These are phyloP conservation scores for Pipistrellus kuhlii DNA, from an alignment of 2,797 vertebrate species.

Conservation along the genomic window DNA sequence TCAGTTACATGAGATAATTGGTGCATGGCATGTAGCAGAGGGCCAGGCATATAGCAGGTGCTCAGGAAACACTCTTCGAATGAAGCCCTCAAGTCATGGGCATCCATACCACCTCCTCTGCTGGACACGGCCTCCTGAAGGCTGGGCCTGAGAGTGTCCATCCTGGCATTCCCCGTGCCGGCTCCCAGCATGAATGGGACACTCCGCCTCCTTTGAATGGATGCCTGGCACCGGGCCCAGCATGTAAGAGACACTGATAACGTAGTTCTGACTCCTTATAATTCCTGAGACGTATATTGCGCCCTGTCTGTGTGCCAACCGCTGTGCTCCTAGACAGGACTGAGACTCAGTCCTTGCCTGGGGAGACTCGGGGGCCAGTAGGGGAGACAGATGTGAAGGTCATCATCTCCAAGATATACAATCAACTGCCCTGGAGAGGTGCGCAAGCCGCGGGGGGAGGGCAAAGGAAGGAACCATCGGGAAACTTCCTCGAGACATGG, in stretches of 20 bases:
- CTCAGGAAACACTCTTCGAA: background rate
- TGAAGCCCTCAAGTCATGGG: background rate
- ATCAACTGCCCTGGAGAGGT: background rate
- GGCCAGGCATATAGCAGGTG: background rate
- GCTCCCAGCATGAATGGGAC: background rate
- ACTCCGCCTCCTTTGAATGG: background rate
- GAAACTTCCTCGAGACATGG: background rate
- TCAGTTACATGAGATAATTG: background rate
- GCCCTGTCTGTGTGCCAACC: background rate
- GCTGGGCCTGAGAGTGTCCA: background rate
- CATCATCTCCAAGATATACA: background rate
- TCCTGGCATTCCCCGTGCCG: no score
- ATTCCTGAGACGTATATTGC: background rate
- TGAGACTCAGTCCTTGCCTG: background rate
- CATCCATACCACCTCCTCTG: background rate
- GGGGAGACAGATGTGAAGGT: background rate
- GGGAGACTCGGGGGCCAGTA: no score
- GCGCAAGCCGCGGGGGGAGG: rapidly evolving
- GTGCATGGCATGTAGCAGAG: background rate
- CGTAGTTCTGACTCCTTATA: background rate
- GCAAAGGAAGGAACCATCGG: background rate
- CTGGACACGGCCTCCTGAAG: background rate
- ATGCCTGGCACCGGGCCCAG: background rate
- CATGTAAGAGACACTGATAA: background rate
- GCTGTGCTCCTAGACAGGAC: background rate